These are phyloP conservation scores for Trichogramma dendrolimi DNA, from an alignment of 2,888 invertebrate genomes.

Conservation along the genomic window DNA sequence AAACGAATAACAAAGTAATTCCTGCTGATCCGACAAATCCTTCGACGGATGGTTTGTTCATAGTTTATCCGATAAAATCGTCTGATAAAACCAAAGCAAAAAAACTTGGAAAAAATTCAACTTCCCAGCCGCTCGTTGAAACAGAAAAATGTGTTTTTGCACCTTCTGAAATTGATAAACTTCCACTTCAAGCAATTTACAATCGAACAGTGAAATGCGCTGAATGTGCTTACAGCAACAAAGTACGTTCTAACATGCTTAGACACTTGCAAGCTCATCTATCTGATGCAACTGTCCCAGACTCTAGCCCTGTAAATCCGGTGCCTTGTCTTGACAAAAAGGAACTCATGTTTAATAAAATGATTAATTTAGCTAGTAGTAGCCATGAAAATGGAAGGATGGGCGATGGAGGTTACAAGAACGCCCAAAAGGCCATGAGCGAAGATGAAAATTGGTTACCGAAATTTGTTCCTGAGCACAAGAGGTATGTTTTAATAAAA, in stretches of 20 bases:
- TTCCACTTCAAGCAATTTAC: conserved; percentile 66
- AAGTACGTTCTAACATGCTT: conserved; percentile 69
- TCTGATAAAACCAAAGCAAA: too few species aligned
- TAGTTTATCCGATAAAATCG: conserved; percentile 51
- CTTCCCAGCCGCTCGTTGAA: neutral
- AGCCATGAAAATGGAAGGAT: conserved; percentile 54
- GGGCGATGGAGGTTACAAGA: conserved; percentile 37
- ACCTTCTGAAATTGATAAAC: conserved; percentile 61
- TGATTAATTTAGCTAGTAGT: conserved; percentile 78
- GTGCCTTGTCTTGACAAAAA: conserved; percentile 74
- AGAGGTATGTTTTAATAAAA: conserved; percentile 38
- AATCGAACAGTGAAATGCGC: conserved; percentile 62
- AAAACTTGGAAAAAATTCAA: neutral
- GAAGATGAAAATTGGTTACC: conserved; percentile 42
- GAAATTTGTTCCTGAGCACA: conserved; percentile 47
- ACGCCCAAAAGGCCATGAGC: conserved; percentile 31
- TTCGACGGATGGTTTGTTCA: conserved; percentile 54
- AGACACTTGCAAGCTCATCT: conserved; percentile 67
- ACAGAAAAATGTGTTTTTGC: conserved; percentile 49
- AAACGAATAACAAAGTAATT: conserved; percentile 47
- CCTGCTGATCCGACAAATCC: conserved; percentile 54
- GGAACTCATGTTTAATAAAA: conserved; percentile 79
- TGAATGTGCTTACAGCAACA: conserved; percentile 66
- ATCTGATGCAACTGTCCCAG: conserved; percentile 60
- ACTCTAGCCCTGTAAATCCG: conserved; percentile 73